Percentiles rank a stretch among this genome's conserved stretches.
phyloP scores from a whole-genome alignment of 2,888 invertebrate genomes.

The Diaprepes abbreviatus region DNA sequence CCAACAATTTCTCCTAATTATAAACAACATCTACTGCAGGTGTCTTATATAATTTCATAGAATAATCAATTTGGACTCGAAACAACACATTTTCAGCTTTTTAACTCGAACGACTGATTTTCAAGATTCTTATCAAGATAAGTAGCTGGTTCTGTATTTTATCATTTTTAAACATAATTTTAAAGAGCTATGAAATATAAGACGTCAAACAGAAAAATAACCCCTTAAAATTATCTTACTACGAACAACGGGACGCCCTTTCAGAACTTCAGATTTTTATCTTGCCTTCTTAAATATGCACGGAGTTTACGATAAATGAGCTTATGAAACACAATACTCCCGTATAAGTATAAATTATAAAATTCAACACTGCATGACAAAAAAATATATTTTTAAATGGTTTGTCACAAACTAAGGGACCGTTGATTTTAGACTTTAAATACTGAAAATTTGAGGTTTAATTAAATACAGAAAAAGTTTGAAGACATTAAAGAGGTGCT shows the following conservation, averaged over 20 bases:
- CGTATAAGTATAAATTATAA: conserved; percentile 30
- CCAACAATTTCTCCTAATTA: too few relatives aligned
- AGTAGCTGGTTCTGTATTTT: conserved; percentile 43
- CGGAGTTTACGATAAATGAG: conserved; percentile 42
- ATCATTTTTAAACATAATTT: conserved; percentile 41
- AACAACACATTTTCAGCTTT: conserved; percentile 39
- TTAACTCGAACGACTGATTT: conserved; percentile 40
- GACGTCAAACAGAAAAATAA: conserved; percentile 50
- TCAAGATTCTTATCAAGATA: conserved; percentile 42
- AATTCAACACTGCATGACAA: conserved; percentile 41
- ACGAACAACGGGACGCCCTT: conserved; percentile 46
- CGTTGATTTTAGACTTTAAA: too few relatives aligned
- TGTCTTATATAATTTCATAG: conserved; percentile 21
- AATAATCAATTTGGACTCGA: conserved; percentile 41
- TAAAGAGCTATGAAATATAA: conserved; percentile 50
- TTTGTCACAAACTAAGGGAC: too few relatives aligned
- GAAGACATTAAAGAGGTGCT: too few relatives aligned
- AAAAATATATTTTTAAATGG: too few relatives aligned
- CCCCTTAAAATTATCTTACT: conserved; percentile 47
- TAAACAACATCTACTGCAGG: conserved; percentile 26
- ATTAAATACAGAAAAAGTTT: too few relatives aligned
- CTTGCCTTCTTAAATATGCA: conserved; percentile 45
- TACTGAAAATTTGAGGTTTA: too few relatives aligned
- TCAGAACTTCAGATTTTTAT: conserved; percentile 48
- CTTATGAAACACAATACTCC: conserved; percentile 47